Base-by-base conservation (phyloP, 2,888 invertebrate genomes). In the Pollenia labialis region DNA sequence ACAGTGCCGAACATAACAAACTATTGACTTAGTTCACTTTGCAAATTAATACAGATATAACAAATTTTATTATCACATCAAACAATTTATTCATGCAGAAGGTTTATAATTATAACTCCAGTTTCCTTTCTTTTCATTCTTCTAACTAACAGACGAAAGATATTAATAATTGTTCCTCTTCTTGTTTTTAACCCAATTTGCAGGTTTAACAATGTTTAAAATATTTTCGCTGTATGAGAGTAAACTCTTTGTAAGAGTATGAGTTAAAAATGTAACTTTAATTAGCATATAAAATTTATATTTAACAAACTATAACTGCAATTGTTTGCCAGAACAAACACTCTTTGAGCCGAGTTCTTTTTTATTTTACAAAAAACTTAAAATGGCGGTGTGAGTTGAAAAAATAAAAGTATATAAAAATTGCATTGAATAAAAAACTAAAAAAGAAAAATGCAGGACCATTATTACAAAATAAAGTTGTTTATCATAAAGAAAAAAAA, bases 281-380 rank as follows among this genome's bases (percentile, higher is more conserved):
- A 62, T 50, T 56, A 66, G 54, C 32, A 4, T 69, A 44, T 3
- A 56, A 58, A 58, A 48, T 76, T 11, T 11, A 42, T 58, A 56
- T 48, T 64, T 40, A 72, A 74, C 40, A 72, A 66, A 50, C 72
- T 23, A 66, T 54, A 54, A 54, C 54, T 62, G 69, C 44, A 50
- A 48, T 16, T 40, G 32, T 54, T 54, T 58, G 48, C 10, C 46
- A 48, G 18, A 56, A 79, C 11, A 23, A 40, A 32, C 68, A 44
- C 9, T 42, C 48, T 54, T 72, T 44, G 23, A 64, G 16, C 4
- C 46, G 52, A n/a, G 42, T 56, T 46, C 16, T 11, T 7, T 46
- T 11, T 16, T 4, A 40, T n/a, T n/a, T n/a, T n/a, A 6, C 40
- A 71, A 40, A 1, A 9, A 18, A 14, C 32, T 54, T 32, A 68